phyloP scores from a whole-genome alignment of 2,113 vertebrate genomes.

The Atlantisia rogersi region DNA sequence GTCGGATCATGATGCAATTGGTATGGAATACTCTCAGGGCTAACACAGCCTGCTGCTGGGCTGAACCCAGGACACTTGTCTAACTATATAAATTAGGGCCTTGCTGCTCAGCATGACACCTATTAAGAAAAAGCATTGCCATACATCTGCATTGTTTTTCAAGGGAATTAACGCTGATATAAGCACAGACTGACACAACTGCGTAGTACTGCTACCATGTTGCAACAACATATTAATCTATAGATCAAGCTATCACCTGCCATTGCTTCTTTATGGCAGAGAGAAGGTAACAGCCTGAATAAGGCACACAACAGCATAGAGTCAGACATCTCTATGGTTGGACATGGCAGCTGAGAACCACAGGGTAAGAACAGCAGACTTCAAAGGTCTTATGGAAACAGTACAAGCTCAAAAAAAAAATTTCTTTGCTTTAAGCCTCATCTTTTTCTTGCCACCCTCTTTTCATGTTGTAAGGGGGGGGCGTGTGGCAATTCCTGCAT shows the following conservation, averaged over 20 bases:
- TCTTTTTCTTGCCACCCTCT: background rate
- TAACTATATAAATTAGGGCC: background rate
- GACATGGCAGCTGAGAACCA: background rate
- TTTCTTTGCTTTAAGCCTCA: background rate
- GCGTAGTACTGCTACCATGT: background rate
- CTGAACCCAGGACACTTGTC: too few species aligned
- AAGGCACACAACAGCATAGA: background rate
- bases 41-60: too few species aligned
- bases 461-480: background rate
- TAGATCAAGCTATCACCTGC: background rate
- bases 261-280: background rate
- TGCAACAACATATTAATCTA: background rate
- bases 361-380: background rate
- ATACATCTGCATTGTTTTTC: background rate
- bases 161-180: background rate
- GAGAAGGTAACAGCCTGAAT: background rate
- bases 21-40: too few species aligned
- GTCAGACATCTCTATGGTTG: background rate
- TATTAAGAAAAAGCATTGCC: background rate
- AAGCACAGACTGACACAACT: background rate
- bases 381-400: background rate
- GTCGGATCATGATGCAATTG: too few species aligned
- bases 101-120: background rate
- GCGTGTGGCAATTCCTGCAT: too few species aligned
- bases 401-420: too few species aligned